These are phyloP conservation scores for Ischnura elegans DNA, from an alignment of 2,888 invertebrate species.

Conservation along the genomic window DNA sequence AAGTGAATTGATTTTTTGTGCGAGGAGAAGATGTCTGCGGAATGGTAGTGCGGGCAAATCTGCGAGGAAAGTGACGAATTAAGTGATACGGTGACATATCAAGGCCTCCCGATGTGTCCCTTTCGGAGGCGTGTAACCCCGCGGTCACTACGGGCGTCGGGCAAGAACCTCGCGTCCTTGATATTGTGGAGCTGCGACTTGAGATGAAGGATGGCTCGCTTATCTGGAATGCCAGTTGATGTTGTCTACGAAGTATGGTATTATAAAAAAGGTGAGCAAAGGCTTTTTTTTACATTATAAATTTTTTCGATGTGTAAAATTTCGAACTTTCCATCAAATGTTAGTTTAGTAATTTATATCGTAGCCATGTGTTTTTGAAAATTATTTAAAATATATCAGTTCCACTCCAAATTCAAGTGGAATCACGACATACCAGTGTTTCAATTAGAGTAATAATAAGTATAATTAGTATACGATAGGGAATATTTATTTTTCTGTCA, in stretches of 20 bases:
- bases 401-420: too few relatives aligned
- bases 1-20: background rate
- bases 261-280: background rate
- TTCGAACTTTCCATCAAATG: too few relatives aligned
- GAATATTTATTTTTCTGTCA: too few relatives aligned
- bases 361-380: too few relatives aligned
- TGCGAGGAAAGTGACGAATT: background rate
- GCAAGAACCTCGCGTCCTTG: constrained; percentile 47
- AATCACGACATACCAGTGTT: too few relatives aligned
- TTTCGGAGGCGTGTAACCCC: constrained; percentile 20
- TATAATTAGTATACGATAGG: too few relatives aligned
- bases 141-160: background rate
- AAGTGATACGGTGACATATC: background rate
- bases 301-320: too few relatives aligned
- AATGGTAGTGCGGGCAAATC: background rate
- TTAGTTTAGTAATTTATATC: too few relatives aligned
- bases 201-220: background rate
- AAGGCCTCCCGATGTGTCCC: background rate
- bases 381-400: too few relatives aligned
- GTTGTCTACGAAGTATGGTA: background rate
- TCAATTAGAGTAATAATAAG: too few relatives aligned
- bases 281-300: too few relatives aligned
- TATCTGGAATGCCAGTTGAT: background rate
- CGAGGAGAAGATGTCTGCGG: background rate
- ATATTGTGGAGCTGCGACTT: background rate